Base-by-base conservation (phyloP, 1,140 invertebrate species). In the Diachasmimorpha longicaudata region DNA sequence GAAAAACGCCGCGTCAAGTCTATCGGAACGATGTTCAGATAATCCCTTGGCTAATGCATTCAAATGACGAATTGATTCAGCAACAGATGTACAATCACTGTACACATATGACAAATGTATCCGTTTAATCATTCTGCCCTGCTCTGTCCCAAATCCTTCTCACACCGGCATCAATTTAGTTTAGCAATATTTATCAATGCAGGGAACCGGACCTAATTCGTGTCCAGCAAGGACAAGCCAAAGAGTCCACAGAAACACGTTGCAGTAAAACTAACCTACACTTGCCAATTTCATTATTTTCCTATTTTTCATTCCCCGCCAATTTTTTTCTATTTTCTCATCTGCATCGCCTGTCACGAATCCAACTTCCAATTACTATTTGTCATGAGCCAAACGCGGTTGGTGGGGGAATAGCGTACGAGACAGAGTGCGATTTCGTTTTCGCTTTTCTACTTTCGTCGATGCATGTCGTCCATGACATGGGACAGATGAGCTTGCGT, bases 341-440 rank as follows among this genome's bases (percentile, higher is more conserved):
- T 63, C 58, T 63, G 9, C 58, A 63, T 63, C 11, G 58, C 19
- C 58, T 63, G 58, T 63, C 58, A 68, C 66, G 25, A 37, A 68
- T 68, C 75, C 74, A 77, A 69, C 70, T 74, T 78, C 71, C 78
- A 85, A 85, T 84, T 84, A 79, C 81, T 82, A 81, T 84, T 81
- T 80, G 78, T 79, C 78, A 70, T 55, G 58, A 25, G 19, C 19
- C 58, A 63, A 23, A 63, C 23, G 58, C 13, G 58, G 21, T 74
- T 31, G 31, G 31, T 31, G 31, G 6, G 46, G 42, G 55, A n/a
- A 66, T 14, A 66, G 46, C 46, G 25, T 16, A 16, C 14, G 70
- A 31, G 36, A 16, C n/a, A 25, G 70, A 52, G 21, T 16, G 39
- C 42, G 39, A 72, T 72, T 72, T 58, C 36, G 36, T 72, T 21